Conservation (phyloP, 1,140 invertebrate species). For the Neodiprion fabricii region DNA sequence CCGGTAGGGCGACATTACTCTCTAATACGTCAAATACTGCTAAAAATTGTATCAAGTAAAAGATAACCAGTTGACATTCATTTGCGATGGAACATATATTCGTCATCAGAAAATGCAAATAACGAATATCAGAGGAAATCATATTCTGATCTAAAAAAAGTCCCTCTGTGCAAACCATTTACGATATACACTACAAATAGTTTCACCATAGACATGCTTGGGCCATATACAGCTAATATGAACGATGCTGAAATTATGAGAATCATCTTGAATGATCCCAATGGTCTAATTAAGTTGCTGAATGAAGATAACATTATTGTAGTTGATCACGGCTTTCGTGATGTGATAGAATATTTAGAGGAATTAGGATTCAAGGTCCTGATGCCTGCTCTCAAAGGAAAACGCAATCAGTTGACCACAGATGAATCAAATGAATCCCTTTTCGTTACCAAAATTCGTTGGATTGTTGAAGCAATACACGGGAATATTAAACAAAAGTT, state of each 20-base stretch:
- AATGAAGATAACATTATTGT: slow-evolving; percentile 33
- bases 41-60: slow-evolving; percentile 26
- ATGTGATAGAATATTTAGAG: slow-evolving; percentile 31
- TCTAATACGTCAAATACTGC: slow-evolving; percentile 33
- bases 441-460: slow-evolving; percentile 47
- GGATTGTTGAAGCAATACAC: slow-evolving; percentile 51
- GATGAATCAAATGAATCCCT: slow-evolving; percentile 46
- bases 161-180: slow-evolving; percentile 36
- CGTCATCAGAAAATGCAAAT: slow-evolving; percentile 26
- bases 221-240: slow-evolving; percentile 28
- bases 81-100: slow-evolving; percentile 26
- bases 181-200: slow-evolving; percentile 44
- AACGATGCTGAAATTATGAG: slow-evolving; percentile 31
- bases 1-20: slow-evolving; percentile 28
- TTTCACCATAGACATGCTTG: slow-evolving; percentile 38
- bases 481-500: slow-evolving; percentile 41
- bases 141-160: slow-evolving; percentile 35
- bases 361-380: slow-evolving; percentile 30
- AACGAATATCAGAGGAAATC: slow-evolving; percentile 27
- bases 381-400: slow-evolving; percentile 45
- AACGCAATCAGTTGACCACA: slow-evolving; percentile 39
- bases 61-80: slow-evolving; percentile 27
- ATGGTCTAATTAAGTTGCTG: slow-evolving; percentile 25
- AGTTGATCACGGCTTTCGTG: slow-evolving; percentile 44
- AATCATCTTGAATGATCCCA: slow-evolving; percentile 25